phyloP scores from a whole-genome alignment of 2,888 invertebrate species.

The Ochropleura leucogaster region DNA sequence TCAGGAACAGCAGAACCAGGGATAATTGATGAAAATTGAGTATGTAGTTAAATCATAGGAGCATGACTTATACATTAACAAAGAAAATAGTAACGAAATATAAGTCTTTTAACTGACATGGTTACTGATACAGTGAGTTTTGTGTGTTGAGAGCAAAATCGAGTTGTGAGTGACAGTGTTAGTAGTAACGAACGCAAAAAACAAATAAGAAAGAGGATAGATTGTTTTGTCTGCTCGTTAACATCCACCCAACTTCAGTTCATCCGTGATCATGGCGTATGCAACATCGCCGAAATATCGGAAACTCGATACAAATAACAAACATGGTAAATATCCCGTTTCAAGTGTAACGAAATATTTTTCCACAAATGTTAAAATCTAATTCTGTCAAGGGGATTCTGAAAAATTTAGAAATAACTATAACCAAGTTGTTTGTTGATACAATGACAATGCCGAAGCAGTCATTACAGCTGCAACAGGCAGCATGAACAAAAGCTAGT shows the following conservation, averaged over 20 bases:
- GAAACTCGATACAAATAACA: too few species aligned
- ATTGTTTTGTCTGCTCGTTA: too few species aligned
- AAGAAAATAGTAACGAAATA: neutral
- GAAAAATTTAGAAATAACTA: neutral
- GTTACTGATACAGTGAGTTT: too few species aligned
- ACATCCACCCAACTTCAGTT: too few species aligned
- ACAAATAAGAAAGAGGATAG: too few species aligned
- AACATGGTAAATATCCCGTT: too few species aligned
- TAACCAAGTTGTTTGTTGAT: neutral
- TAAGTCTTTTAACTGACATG: too few species aligned
- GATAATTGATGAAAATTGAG: slow-evolving; percentile 33
- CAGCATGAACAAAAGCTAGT: slow-evolving; percentile 28
- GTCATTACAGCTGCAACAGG: slow-evolving; percentile 32
- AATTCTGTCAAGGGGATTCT: neutral
- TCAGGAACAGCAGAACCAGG: slow-evolving; percentile 5
- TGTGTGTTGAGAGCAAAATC: too few species aligned
- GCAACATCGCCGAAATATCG: too few species aligned
- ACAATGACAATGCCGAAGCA: slow-evolving; percentile 15
- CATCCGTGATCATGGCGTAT: too few species aligned
- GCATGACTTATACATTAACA: slow-evolving; percentile 31
- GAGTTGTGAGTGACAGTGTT: too few species aligned
- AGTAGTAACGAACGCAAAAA: too few species aligned
- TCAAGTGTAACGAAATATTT: neutral
- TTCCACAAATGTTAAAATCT: neutral
- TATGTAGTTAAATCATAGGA: slow-evolving; percentile 31